A percentile compares a stretch with the other conserved stretches of the same genome.
Conservation (phyloP, 1,140 invertebrate species). For the Anastatus disparis region DNA sequence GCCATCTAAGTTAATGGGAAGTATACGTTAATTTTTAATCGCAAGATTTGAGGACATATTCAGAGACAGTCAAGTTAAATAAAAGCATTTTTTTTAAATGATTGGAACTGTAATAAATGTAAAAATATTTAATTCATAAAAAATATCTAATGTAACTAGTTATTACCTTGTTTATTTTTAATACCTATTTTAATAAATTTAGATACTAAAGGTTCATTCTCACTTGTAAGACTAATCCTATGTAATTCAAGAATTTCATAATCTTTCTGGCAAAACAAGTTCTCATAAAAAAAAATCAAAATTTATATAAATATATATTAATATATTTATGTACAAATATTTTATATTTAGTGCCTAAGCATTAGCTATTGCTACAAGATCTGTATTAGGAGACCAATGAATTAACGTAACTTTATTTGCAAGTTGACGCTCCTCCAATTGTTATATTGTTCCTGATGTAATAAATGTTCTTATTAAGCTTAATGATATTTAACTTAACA, state of each 20-base stretch:
- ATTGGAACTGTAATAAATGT: background rate
- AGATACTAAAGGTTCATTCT: constrained; percentile 43
- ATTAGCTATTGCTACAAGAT: constrained; percentile 90
- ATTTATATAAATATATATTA: background rate
- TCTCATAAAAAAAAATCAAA: constrained; percentile 73
- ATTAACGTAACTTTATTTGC: constrained; percentile 84
- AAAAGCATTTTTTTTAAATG: too few species aligned
- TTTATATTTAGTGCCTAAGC: constrained; percentile 72
- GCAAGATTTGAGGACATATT: too few species aligned
- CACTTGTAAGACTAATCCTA: constrained; percentile 48
- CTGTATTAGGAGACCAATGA: constrained; percentile 94
- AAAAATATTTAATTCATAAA: background rate
- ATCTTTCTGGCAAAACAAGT: constrained; percentile 82
- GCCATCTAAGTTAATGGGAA: too few species aligned
- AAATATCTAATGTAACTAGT: background rate
- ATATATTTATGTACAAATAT: too few species aligned
- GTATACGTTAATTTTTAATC: too few species aligned
- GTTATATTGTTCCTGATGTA: constrained; percentile 76
- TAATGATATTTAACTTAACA: too few species aligned
- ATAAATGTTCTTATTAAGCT: too few species aligned
- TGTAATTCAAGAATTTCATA: constrained; percentile 54
- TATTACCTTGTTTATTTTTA: constrained; percentile 56
- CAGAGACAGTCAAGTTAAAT: too few species aligned
- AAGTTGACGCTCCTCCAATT: constrained; percentile 89
- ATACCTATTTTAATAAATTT: constrained; percentile 49